These are phyloP conservation scores for Sepiola atlantica DNA, from an alignment of 2,888 invertebrate genomes.

Conservation along the genomic window DNA sequence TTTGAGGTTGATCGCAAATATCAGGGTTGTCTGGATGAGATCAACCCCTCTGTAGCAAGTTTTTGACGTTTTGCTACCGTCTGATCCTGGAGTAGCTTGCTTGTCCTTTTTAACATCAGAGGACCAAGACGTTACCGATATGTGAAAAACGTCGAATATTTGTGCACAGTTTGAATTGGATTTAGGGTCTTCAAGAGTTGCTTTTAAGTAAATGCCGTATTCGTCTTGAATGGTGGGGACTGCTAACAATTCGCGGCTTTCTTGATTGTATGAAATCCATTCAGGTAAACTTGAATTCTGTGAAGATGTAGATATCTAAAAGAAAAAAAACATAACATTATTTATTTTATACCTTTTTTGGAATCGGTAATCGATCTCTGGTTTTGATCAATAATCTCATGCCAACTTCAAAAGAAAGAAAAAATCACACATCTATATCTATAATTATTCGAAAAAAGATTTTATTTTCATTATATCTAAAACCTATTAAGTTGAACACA, in stretches of 20 bases:
- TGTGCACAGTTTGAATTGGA: neutral
- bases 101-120: neutral
- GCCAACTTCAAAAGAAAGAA: no score
- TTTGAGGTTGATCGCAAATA: constrained; percentile 47
- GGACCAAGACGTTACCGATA: constrained; percentile 48
- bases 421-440: no score
- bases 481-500: no score
- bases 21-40: constrained; percentile 46
- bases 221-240: constrained; percentile 49
- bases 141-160: constrained; percentile 50
- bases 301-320: constrained; percentile 46
- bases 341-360: no score
- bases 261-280: constrained; percentile 51
- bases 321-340: neutral
- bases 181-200: constrained; percentile 36
- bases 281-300: constrained; percentile 47
- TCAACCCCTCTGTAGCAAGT: neutral
- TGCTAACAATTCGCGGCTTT: constrained; percentile 48
- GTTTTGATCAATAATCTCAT: no score
- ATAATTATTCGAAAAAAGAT: no score
- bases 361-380: no score
- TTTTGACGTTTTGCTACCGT: neutral
- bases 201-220: constrained; percentile 47
- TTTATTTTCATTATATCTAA: no score
- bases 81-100: neutral